Evolutionary conservation across 2,888 invertebrate species (phyloP), one percentile per base, ranked within the genome.

Genomic region (Xestia rhomboidea): DNA sequence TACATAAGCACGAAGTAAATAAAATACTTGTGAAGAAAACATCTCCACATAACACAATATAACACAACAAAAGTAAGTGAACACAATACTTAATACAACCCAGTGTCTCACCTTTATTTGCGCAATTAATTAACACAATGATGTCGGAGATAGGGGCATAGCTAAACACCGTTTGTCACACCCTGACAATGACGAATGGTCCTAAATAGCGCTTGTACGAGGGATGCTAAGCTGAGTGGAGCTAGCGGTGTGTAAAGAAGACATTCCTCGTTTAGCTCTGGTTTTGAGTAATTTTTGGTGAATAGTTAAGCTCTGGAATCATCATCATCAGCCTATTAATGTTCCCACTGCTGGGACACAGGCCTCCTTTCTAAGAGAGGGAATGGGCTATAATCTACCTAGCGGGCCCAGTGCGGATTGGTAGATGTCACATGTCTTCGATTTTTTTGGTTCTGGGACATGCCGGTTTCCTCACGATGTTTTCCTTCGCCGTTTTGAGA

Each of bases 71-170:
- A 27, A 41, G 49, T 73, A 62, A 73, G 54, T 67, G 69, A 62
- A 84, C 49, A 46, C 18, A 34, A 27, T 54, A 34, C 64, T 81
- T 34, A 64, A 49, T 51, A 74, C 44, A 38, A 54, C 30, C 73
- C 54, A 54, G 5, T 72, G 69, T 72, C 73, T 75, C 57, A 87
- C 87, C 80, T 76, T 81, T 77, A 88, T 85, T 79, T 74, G 34
- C 34, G 68, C 76, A 87, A 87, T 87, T 83, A 87, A 87, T 87
- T 87, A 83, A 73, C 73, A 88, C 89, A 81, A 88, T 87, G 88
- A 84, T 77, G 77, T 73, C 54, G 73, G 70, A 76, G 87, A 79
- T 81, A 83, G 60, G 71, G 67, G 76, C 76, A 80, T 63, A 70
- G 76, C 80, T 82, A 77, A 84, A 77, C 80, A 85, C 85, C 76